Evolutionary conservation across 2,888 invertebrate species (phyloP).

Genomic region (Drosophila meridionalis): DNA sequence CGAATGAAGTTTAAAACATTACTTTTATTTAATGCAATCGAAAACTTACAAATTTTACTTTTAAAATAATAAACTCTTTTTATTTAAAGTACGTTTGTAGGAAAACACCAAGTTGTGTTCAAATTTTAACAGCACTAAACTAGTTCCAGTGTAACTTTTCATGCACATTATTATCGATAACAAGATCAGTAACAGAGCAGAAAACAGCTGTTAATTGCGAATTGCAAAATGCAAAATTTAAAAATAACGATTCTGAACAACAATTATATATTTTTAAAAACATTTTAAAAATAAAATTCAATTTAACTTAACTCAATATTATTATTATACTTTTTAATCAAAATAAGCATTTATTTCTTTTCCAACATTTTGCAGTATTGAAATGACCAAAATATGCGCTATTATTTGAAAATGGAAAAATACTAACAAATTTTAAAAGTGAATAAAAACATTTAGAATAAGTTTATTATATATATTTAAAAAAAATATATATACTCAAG

Average conservation of each 20-base stretch:
- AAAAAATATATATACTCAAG: too few relatives aligned
- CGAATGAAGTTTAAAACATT: too few relatives aligned
- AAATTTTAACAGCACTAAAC: conserved; percentile 9
- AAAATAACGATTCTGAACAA: neutral
- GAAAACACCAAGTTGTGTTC: neutral
- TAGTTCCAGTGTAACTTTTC: neutral
- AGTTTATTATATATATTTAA: neutral
- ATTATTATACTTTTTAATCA: neutral
- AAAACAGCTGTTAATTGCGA: neutral
- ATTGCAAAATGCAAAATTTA: neutral
- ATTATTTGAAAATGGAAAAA: neutral
- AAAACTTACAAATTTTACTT: neutral
- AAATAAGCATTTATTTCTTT: neutral
- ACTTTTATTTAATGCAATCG: too few relatives aligned
- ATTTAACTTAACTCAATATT: too few relatives aligned
- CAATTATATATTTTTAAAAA: neutral
- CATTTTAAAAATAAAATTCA: neutral
- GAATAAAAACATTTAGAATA: neutral
- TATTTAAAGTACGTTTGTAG: neutral
- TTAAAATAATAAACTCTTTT: neutral
- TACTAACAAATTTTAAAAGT: too few relatives aligned
- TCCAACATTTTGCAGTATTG: neutral
- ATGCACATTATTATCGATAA: conserved; percentile 19
- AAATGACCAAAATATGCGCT: neutral
- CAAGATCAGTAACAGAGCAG: neutral